These are phyloP conservation scores for Ophion ellenae DNA, from an alignment of 2,888 invertebrate species.

Conservation along the genomic window DNA sequence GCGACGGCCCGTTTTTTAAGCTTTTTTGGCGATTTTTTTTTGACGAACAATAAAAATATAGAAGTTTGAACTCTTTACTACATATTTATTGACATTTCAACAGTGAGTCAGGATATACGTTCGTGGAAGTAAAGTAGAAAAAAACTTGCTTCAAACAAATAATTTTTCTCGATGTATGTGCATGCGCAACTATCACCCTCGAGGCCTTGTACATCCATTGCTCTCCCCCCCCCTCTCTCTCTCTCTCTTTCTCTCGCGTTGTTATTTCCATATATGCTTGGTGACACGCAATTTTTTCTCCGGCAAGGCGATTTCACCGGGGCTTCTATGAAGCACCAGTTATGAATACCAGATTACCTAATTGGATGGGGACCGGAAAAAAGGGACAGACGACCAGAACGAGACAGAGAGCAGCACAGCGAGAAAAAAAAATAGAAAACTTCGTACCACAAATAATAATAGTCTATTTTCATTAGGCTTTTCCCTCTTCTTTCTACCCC, in stretches of 20 bases:
- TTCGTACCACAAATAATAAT: slow-evolving; percentile 2
- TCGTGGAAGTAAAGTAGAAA: too few relatives aligned
- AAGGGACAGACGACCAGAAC: slow-evolving; percentile 10
- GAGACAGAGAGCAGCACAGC: not conserved
- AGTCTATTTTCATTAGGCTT: not conserved
- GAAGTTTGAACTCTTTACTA: too few relatives aligned
- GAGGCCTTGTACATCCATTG: slow-evolving; percentile 30
- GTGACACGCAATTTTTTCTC: slow-evolving; percentile 33
- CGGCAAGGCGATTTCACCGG: slow-evolving; percentile 54
- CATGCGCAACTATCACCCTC: slow-evolving; percentile 2
- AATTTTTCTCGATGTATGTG: too few relatives aligned
- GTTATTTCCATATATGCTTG: slow-evolving; percentile 32
- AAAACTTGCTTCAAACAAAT: too few relatives aligned
- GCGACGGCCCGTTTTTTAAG: too few relatives aligned
- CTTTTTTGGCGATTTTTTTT: too few relatives aligned
- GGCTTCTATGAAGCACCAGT: slow-evolving; percentile 65
- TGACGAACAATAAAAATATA: too few relatives aligned
- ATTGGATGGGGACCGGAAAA: slow-evolving; percentile 45
- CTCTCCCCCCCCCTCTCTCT: not conserved
- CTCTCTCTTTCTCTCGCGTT: slow-evolving; percentile 10
- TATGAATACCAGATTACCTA: slow-evolving; percentile 65
- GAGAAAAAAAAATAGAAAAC: not conserved
- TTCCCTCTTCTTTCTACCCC: not conserved
- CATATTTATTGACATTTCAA: too few relatives aligned
- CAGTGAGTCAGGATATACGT: too few relatives aligned